Evolutionary conservation across 2,797 vertebrate species (phyloP), one percentile per base, ranked within the genome.

Genomic region (Etheostoma perlongum): DNA sequence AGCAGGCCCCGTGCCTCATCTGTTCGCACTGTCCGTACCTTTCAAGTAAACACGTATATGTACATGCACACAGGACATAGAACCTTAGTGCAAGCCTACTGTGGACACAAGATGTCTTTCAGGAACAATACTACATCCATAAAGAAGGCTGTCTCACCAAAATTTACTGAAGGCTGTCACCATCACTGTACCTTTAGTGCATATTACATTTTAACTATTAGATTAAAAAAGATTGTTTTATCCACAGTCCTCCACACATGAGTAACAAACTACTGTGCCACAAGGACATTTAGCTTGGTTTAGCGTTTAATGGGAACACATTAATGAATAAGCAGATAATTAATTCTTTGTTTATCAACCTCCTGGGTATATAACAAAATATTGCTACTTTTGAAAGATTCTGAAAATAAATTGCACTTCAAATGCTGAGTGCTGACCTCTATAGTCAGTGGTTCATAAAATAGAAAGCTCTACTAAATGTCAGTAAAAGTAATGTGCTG

Each of bases 1-100:
- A 99, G 90, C 66, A 99, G 92, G n/a, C 98, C 98, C n/a, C 97
- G 95, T 0, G 97, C 97, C 89, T 99, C 98, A 0, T 99, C 97
- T 0, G 96, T 96, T 73, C 95, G 94, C 72, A 96, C 89, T 0
- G 96, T 95, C 66, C 98, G 96, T 15, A 98, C 96, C 98, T 99
- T 90, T 74, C 54, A 78, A 67, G 76, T 36, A 76, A 74, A 76
- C 40, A 80, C 12, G 12, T 8, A 52, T 4, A 69, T 63, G 77
- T 49, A 33, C 36, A 60, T 4, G 61, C 25, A 52, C 15, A 69
- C 48, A 55, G 49, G 61, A 72, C 67, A 61, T 0, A 44, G 25
- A 49, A 52, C 12, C 16, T 78, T 10, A 33, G n/a, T 9, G 54
- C 23, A 25, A 42, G 11, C 6, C 8, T 25, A 3, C 46, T 44